Conservation (phyloP, 2,888 invertebrate genomes). For the Eremobia ochroleuca region DNA sequence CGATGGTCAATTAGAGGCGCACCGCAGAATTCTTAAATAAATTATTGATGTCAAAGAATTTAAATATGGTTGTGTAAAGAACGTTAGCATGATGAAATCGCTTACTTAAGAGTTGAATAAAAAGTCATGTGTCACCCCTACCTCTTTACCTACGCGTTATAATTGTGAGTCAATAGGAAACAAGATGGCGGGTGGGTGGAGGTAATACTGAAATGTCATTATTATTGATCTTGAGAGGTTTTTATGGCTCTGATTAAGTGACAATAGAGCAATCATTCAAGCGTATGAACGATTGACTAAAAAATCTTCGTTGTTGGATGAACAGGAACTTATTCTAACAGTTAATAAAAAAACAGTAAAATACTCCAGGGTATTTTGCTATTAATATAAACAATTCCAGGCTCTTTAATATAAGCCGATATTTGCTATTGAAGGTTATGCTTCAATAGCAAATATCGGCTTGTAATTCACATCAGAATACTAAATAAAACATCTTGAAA, state of each 20-base stretch:
- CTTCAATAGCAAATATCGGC: not conserved
- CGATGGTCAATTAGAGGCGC: conserved; percentile 22
- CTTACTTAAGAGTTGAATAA: conserved; percentile 28
- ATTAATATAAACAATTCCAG: not conserved
- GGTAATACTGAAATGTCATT: conserved; percentile 43
- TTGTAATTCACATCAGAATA: not conserved
- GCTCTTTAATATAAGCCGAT: no score
- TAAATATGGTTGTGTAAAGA: conserved; percentile 56
- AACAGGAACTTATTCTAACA: not conserved
- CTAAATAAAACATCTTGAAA: conserved; percentile 16
- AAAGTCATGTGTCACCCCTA: conserved; percentile 50
- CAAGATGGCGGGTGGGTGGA: conserved; percentile 49
- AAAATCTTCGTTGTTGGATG: conserved; percentile 11
- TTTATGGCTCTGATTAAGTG: conserved; percentile 32
- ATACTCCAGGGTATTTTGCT: not conserved
- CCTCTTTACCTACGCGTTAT: conserved; percentile 54
- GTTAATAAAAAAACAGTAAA: not conserved
- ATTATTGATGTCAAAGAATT: conserved; percentile 60
- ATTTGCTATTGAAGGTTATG: no score
- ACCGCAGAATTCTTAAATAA: conserved; percentile 26
- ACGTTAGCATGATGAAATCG: conserved; percentile 37
- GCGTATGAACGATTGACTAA: conserved; percentile 10
- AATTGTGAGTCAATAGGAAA: conserved; percentile 59
- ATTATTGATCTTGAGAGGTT: conserved; percentile 33
- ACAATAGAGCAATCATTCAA: conserved; percentile 26